Conservation (phyloP, 2,797 vertebrate species). For the Cirrhinus mrigala region DNA sequence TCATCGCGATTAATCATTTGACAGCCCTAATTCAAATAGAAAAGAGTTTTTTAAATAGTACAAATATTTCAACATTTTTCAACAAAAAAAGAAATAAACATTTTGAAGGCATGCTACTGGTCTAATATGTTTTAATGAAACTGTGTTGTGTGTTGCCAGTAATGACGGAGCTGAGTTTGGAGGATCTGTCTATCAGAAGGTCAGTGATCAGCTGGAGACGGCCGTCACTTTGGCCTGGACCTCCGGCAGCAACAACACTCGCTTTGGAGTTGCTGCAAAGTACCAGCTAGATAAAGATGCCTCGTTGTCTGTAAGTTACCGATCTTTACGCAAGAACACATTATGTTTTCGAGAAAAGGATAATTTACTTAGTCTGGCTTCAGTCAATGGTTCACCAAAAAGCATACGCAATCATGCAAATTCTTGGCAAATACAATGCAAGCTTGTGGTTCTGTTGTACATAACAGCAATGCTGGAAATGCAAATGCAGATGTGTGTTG, state of each 20-base stretch:
- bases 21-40: no score
- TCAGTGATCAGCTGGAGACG: slow-evolving; percentile 88
- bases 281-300: slow-evolving; percentile 90
- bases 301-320: slow-evolving; percentile 84
- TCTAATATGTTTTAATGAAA: not conserved
- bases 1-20: no score
- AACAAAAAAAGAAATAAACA: not conserved
- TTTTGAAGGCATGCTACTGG: not conserved
- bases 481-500: not conserved
- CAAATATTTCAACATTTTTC: no score
- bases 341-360: not conserved
- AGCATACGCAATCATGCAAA: not conserved
- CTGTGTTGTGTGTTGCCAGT: slow-evolving; percentile 73
- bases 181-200: slow-evolving; percentile 96
- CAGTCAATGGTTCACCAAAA: not conserved
- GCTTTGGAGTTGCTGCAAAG: slow-evolving; percentile 92
- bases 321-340: not conserved
- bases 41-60: no score
- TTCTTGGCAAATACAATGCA: not conserved
- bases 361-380: not conserved
- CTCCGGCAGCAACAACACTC: slow-evolving; percentile 97
- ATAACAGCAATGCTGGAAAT: not conserved
- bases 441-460: not conserved
- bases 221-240: slow-evolving; percentile 94
- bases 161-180: slow-evolving; percentile 97